These are phyloP conservation scores for Gortyna flavago DNA, from an alignment of 2,888 invertebrate genomes.

Conservation along the genomic window DNA sequence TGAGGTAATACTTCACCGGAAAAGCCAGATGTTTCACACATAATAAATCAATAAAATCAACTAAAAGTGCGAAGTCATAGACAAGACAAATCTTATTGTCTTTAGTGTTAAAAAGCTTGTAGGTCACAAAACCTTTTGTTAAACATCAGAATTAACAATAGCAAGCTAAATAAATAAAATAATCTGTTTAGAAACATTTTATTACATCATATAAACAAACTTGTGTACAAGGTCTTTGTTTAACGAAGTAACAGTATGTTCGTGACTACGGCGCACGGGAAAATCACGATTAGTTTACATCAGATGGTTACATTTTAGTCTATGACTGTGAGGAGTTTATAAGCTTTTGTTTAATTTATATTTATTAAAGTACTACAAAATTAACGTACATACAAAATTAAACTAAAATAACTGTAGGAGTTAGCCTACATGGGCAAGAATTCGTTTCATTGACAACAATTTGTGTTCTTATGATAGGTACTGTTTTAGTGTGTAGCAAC, in stretches of 20 bases:
- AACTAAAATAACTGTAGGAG: too few relatives aligned
- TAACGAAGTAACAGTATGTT: conserved; percentile 45
- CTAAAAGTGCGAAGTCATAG: conserved; percentile 22
- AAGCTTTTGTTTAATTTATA: conserved; percentile 25
- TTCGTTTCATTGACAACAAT: too few relatives aligned
- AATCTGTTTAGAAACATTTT: conserved; percentile 42
- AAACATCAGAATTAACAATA: conserved; percentile 48
- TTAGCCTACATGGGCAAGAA: too few relatives aligned
- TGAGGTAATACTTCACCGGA: conserved; percentile 15
- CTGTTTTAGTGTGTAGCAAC: too few relatives aligned
- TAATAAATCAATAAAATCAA: conserved; percentile 43
- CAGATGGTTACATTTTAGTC: conserved; percentile 40
- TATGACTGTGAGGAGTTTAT: conserved; percentile 2
- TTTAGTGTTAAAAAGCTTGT: conserved; percentile 57
- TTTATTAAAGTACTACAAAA: neutral
- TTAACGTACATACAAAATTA: neutral
- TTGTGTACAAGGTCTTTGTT: conserved; percentile 51
- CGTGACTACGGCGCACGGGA: conserved; percentile 49
- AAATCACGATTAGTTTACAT: conserved; percentile 49
- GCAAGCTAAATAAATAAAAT: conserved; percentile 49
- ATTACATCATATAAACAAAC: conserved; percentile 45
- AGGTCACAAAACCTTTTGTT: conserved; percentile 42
- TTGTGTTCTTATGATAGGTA: too few relatives aligned
- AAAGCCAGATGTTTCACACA: conserved; percentile 15
- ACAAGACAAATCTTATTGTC: neutral